phyloP scores from a whole-genome alignment of 2,888 invertebrate genomes.

The Neoascia interrupta region DNA sequence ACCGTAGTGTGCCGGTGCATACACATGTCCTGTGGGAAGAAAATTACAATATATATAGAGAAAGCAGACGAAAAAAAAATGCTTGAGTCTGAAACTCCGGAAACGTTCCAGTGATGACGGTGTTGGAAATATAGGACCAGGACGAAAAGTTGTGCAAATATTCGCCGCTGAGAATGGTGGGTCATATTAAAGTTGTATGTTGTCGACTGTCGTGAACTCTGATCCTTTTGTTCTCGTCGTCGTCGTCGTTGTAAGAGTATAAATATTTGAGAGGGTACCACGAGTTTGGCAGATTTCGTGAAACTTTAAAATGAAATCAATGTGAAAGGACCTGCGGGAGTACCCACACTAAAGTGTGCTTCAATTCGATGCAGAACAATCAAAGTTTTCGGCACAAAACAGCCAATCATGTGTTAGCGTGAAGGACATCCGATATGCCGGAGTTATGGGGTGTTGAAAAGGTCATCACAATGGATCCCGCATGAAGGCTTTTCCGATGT shows the following conservation, averaged over 20 bases:
- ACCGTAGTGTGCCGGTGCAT: neutral
- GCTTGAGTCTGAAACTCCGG: conserved; percentile 26
- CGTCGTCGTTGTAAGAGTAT: neutral
- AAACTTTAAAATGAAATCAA: conserved; percentile 47
- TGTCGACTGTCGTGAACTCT: conserved; percentile 35
- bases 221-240: neutral
- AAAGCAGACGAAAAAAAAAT: conserved; percentile 10
- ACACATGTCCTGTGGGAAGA: conserved; percentile 13
- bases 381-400: too few relatives aligned
- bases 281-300: conserved; percentile 14
- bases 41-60: too few relatives aligned
- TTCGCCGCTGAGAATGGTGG: conserved; percentile 19
- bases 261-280: conserved; percentile 32
- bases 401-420: neutral
- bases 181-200: conserved; percentile 51
- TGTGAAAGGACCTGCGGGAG: conserved; percentile 8
- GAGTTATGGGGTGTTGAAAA: too few relatives aligned
- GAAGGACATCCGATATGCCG: too few relatives aligned
- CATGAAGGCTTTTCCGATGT: too few relatives aligned
- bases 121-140: neutral
- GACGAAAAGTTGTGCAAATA: conserved; percentile 13
- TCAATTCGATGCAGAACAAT: too few relatives aligned
- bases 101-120: conserved; percentile 4
- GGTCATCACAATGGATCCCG: too few relatives aligned
- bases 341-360: neutral